Base-by-base conservation (phyloP, 2,113 vertebrate genomes). In the Polypterus bichir region DNA sequence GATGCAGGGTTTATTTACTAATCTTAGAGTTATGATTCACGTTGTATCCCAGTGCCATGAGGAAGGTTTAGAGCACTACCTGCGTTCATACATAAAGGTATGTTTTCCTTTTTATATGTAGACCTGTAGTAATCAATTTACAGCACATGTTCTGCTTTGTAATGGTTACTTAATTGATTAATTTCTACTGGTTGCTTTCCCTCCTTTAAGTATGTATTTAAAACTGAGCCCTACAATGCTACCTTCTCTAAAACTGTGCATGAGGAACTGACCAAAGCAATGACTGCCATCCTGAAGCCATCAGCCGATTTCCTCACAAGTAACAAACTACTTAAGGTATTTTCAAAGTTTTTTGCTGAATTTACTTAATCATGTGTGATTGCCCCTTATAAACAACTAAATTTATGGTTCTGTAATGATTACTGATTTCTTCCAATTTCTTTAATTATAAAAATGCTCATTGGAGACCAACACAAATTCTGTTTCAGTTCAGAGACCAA, bases 1-100 rank as follows among this genome's bases (percentile, higher is more conserved):
- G 27, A 27, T 27, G 27, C 27, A 27, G 27, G 27, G 27, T 27
- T 27, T 27, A 27, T 27, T 27, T 27, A 27, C 27, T 27, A 27
- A 27, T 27, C 27, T 64, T 74, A 99, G 96, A 77, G 96, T 98
- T 71, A 97, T 99, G 82, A 93, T 97, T 73, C 96, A 98, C 71
- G 79, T 98, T 56, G 96, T 99, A 68, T 88, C 94, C 68, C 95
- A 97, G 80, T 99, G 96, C 79, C 94, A 98, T 59, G 95, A 98
- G 73, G 94, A 97, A 74, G 93, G 91, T 9, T 79, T 98, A 83
- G 95, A 99, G 73, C 92, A 91, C 80, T 92, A 92, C 74, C 77
- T 99, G 72, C 90, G 92, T 67, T 97, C 96, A 51, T 99, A 98
- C 67, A 91, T 99, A 47, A 99, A 97, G 92, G 96, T 98, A 81